These are phyloP conservation scores for Mormyrus hasselquistii DNA, from an alignment of 2,797 vertebrate genomes.

Conservation along the genomic window DNA sequence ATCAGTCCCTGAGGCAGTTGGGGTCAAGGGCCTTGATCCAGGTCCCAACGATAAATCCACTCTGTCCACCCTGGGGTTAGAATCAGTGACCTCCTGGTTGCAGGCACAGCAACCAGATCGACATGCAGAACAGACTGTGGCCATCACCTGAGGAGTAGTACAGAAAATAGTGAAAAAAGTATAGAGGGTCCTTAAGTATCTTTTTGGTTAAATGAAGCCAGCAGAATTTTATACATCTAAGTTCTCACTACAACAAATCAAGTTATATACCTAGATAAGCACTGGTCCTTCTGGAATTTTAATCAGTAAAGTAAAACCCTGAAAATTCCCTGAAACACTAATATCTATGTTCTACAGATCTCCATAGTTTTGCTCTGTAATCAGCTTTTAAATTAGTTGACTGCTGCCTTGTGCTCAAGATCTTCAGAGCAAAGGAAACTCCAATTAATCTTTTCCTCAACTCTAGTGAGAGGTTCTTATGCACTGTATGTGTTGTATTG, in stretches of 20 bases:
- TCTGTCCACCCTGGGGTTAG: neutral
- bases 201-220: neutral
- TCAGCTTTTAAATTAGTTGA: neutral
- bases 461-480: neutral
- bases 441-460: neutral
- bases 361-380: neutral
- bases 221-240: neutral
- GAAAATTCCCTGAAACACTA: neutral
- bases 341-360: neutral
- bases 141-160: neutral
- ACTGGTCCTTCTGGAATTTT: neutral
- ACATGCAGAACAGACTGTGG: neutral
- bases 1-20: neutral
- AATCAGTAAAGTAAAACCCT: neutral
- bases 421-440: neutral
- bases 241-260: neutral
- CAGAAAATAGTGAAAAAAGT: neutral
- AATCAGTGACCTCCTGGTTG: neutral
- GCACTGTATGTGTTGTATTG: neutral
- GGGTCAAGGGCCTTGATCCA: neutral
- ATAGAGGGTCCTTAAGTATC: neutral
- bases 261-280: neutral
- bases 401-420: neutral
- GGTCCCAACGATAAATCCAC: neutral
- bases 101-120: neutral